Percentiles rank a stretch among this genome's conserved stretches.
Conservation (phyloP, 1,140 invertebrate species). For the Pseudomyrmex dendroicus region DNA sequence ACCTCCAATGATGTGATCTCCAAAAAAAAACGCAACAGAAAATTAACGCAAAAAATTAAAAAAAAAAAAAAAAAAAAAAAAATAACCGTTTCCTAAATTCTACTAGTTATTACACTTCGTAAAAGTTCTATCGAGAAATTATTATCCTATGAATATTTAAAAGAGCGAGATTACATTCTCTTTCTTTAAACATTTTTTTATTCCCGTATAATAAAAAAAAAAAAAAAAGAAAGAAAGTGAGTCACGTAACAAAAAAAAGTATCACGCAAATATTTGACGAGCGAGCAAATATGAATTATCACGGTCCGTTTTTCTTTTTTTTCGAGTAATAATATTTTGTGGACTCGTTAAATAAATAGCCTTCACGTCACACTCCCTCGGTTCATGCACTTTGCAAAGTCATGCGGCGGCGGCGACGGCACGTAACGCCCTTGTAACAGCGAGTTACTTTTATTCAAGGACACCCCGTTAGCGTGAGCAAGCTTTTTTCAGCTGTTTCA, state of each 20-base stretch:
- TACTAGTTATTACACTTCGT: too few relatives aligned
- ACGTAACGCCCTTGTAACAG: slow-evolving; percentile 30
- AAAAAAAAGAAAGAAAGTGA: background rate
- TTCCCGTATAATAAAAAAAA: too few relatives aligned
- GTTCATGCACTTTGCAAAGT: slow-evolving; percentile 15
- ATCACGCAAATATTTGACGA: too few relatives aligned
- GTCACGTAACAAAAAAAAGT: background rate
- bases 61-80: background rate
- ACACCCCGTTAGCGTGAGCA: slow-evolving; percentile 57
- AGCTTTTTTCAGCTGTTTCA: slow-evolving; percentile 32
- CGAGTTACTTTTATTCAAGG: slow-evolving; percentile 59
- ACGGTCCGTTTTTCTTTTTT: background rate
- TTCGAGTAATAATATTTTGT: slow-evolving; percentile 38
- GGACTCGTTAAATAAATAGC: slow-evolving; percentile 41
- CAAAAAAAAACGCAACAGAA: background rate
- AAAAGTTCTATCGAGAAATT: too few relatives aligned
- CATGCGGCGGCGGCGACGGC: slow-evolving; percentile 1
- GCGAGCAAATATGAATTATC: background rate
- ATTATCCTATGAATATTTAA: too few relatives aligned
- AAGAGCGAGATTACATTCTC: too few relatives aligned
- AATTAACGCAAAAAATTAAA: too few relatives aligned
- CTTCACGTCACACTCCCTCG: slow-evolving; percentile 33
- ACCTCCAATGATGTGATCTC: background rate
- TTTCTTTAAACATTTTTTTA: too few relatives aligned
- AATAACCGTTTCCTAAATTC: too few relatives aligned